These are phyloP conservation scores for Heterotilapia buettikoferi DNA, from an alignment of 2,113 vertebrate genomes.

Conservation along the genomic window DNA sequence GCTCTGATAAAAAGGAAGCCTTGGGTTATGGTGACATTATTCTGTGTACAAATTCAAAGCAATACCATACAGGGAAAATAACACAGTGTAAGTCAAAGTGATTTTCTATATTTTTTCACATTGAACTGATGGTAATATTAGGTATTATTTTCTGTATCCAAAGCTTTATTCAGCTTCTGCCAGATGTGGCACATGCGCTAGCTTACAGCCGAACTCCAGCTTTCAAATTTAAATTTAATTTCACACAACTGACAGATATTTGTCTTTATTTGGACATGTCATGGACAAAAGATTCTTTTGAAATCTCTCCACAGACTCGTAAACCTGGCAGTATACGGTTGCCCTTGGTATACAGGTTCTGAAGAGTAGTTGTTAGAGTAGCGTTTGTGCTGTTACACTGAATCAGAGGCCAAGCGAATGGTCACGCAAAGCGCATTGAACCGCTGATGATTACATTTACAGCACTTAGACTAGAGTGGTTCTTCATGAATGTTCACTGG, in stretches of 20 bases:
- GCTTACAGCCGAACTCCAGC: background rate
- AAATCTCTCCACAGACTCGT: background rate
- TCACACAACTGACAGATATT: background rate
- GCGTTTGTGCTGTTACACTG: background rate
- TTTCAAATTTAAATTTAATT: background rate
- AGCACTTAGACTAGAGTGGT: background rate
- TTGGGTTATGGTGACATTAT: background rate
- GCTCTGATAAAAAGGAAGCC: background rate
- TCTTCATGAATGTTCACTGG: background rate
- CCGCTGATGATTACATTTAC: background rate
- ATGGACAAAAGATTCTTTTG: background rate
- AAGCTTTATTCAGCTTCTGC: background rate
- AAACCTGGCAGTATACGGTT: background rate
- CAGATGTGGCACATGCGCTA: background rate
- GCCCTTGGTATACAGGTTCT: background rate
- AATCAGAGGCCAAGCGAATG: background rate
- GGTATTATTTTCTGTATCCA: background rate
- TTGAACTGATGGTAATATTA: background rate
- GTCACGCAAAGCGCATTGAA: background rate
- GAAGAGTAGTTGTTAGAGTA: background rate
- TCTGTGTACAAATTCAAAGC: background rate
- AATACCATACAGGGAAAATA: background rate
- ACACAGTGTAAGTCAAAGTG: background rate
- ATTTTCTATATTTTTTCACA: background rate
- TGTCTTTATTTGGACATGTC: background rate